Percentiles rank a stretch among this genome's conserved stretches.
phyloP scores from a whole-genome alignment of 2,888 invertebrate species.

The Notodonta dromedarius region DNA sequence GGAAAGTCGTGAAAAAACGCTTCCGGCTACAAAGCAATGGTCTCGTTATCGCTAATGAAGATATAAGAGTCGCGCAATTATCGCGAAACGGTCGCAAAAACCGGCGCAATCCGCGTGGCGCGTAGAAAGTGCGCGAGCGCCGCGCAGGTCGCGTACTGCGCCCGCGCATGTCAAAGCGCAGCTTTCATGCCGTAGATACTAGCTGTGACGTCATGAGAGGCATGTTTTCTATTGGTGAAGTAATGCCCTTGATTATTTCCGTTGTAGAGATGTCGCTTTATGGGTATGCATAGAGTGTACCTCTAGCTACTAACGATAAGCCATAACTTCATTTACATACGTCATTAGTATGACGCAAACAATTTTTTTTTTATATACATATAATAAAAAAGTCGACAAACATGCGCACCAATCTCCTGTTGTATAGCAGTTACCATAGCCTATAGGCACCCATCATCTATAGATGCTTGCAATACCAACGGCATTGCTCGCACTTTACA shows the following conservation, averaged over 20 bases:
- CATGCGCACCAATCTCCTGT: no score
- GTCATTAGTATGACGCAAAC: no score
- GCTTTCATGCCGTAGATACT: slow-evolving; percentile 50
- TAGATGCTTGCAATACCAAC: no score
- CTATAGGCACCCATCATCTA: no score
- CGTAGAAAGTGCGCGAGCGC: slow-evolving; percentile 46
- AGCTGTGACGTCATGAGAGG: slow-evolving; percentile 23
- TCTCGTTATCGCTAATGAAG: slow-evolving; percentile 41
- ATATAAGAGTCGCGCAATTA: slow-evolving; percentile 39
- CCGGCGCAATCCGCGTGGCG: slow-evolving; percentile 21
- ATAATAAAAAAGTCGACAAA: no score
- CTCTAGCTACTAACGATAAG: no score
- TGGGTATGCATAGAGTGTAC: no score
- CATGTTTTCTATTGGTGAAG: slow-evolving; percentile 19
- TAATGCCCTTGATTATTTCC: neutral
- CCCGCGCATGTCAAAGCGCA: slow-evolving; percentile 41
- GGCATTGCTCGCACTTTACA: no score
- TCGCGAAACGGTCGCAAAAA: slow-evolving; percentile 38
- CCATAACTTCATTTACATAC: no score
- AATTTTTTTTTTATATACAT: no score
- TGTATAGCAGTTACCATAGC: no score
- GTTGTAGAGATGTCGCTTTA: no score
- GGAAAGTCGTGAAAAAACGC: slow-evolving; percentile 21
- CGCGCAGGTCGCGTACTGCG: slow-evolving; percentile 39
- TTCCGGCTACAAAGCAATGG: slow-evolving; percentile 32